Conservation (phyloP, 2,888 invertebrate genomes). For the Coelopa pilipes region DNA sequence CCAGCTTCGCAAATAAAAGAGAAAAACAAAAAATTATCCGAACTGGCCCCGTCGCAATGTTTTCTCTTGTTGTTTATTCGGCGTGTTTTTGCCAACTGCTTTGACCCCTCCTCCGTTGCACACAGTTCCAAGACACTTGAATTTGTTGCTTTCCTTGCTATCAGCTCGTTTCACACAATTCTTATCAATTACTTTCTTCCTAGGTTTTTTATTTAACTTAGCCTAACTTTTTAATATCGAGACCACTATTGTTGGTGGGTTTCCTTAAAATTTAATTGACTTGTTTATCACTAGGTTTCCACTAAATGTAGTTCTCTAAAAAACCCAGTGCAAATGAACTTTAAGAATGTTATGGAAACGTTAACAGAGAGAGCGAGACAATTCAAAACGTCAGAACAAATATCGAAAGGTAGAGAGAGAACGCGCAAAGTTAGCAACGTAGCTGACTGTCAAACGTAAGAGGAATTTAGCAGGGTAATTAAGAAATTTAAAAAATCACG, state of each 20-base stretch:
- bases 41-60: background rate
- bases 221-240: background rate
- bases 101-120: background rate
- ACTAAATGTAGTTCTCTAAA: constrained; percentile 7
- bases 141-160: background rate
- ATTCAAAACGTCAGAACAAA: too few relatives aligned
- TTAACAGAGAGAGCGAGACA: too few relatives aligned
- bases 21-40: background rate
- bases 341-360: too few relatives aligned
- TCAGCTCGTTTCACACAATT: background rate
- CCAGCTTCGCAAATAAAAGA: background rate
- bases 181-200: constrained; percentile 7
- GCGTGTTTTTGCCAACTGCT: background rate
- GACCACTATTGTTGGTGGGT: constrained; percentile 16
- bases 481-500: too few relatives aligned
- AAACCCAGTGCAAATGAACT: too few relatives aligned
- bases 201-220: constrained; percentile 10
- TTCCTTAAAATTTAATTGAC: constrained; percentile 22
- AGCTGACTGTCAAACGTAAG: too few relatives aligned
- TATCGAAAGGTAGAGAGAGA: too few relatives aligned
- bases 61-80: constrained; percentile 7
- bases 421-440: too few relatives aligned
- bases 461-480: too few relatives aligned
- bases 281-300: constrained; percentile 19
- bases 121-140: background rate